These are phyloP conservation scores for Diaphora mendica DNA, from an alignment of 2,888 invertebrate species.

Conservation along the genomic window DNA sequence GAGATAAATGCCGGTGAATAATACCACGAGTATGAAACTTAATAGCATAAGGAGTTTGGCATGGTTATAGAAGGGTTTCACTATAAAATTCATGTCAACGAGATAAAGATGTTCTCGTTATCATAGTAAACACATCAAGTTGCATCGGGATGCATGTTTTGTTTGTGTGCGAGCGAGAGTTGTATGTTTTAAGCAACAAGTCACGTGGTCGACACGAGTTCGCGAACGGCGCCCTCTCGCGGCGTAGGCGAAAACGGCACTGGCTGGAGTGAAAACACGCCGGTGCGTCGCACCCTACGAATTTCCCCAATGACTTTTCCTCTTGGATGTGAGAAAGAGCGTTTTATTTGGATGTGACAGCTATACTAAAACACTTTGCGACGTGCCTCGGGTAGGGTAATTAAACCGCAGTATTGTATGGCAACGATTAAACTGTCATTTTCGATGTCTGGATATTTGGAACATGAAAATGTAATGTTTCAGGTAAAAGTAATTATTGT, in stretches of 20 bases:
- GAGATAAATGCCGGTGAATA: slow-evolving; percentile 73
- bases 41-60: slow-evolving; percentile 76
- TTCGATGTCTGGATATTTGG: slow-evolving; percentile 37
- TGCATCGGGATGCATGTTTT: slow-evolving; percentile 66
- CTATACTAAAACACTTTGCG: slow-evolving; percentile 51
- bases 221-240: slow-evolving; percentile 82
- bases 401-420: slow-evolving; percentile 51
- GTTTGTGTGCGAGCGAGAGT: slow-evolving; percentile 51
- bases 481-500: slow-evolving; percentile 33
- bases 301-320: slow-evolving; percentile 84
- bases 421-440: slow-evolving; percentile 48
- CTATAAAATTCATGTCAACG: slow-evolving; percentile 80
- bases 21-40: slow-evolving; percentile 69
- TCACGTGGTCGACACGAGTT: slow-evolving; percentile 70
- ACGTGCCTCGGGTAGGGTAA: slow-evolving; percentile 46
- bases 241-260: slow-evolving; percentile 80
- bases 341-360: slow-evolving; percentile 68
- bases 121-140: slow-evolving; percentile 60
- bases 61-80: slow-evolving; percentile 74
- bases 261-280: slow-evolving; percentile 79
- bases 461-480: slow-evolving; percentile 38
- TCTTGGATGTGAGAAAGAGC: slow-evolving; percentile 73
- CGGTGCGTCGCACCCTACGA: slow-evolving; percentile 83
- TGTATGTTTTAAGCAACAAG: slow-evolving; percentile 74
- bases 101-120: slow-evolving; percentile 45